These are phyloP conservation scores for Anguilla megastoma DNA, from an alignment of 2,797 vertebrate species.

Conservation along the genomic window DNA sequence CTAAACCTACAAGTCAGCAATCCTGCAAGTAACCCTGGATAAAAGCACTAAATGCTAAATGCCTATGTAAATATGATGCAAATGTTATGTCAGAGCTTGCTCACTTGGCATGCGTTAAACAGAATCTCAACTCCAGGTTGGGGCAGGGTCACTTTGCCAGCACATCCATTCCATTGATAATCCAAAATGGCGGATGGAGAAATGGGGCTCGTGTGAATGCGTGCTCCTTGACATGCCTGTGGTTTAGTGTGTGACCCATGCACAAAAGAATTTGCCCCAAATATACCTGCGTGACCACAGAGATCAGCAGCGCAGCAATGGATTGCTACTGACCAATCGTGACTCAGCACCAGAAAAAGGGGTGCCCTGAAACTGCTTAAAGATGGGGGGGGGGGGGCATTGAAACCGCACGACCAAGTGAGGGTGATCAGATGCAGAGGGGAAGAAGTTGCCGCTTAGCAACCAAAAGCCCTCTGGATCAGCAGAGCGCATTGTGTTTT, in stretches of 20 bases:
- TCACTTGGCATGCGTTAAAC: neutral
- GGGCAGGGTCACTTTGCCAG: too few species aligned
- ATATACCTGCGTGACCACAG: neutral
- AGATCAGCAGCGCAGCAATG: neutral
- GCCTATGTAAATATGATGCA: too few species aligned
- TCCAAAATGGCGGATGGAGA: too few species aligned
- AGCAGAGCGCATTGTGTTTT: too few species aligned
- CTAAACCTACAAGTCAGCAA: neutral
- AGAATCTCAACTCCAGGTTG: neutral
- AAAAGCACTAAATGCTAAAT: neutral
- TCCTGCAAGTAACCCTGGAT: neutral
- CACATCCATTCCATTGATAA: too few species aligned
- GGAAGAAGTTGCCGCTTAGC: too few species aligned
- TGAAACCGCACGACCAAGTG: neutral
- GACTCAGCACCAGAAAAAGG: constrained; percentile 1
- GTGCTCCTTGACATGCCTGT: neutral
- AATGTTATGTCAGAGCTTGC: neutral
- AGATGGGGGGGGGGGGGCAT: neutral
- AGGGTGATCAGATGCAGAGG: neutral
- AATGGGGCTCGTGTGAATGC: neutral
- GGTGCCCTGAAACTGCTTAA: neutral
- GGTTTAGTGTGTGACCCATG: neutral
- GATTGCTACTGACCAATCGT: neutral
- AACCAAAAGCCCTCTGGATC: too few species aligned
- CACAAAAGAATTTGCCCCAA: neutral